A percentile compares a stretch with the other conserved stretches of the same genome.
These are phyloP conservation scores for Cassiopea xamachana DNA, from an alignment of 30 jellyfish, hydroid and myxozoan species.

Conservation along the genomic window DNA sequence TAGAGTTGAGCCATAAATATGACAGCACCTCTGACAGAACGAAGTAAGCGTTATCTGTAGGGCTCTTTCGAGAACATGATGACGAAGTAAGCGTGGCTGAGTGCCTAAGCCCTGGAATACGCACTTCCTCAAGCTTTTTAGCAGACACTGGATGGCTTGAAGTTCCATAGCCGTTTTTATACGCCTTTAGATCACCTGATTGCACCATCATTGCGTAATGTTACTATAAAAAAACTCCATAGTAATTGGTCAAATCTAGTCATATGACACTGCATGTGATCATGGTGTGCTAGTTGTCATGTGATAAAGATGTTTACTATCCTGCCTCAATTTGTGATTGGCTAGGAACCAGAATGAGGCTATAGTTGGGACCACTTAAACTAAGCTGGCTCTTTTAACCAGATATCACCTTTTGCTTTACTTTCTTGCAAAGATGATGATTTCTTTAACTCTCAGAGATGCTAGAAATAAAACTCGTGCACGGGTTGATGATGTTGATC, in stretches of 20 bases:
- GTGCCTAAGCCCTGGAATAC: slow-evolving; percentile 2
- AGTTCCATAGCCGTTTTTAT: not conserved
- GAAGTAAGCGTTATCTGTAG: slow-evolving; percentile 78
- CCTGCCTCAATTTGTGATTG: no score
- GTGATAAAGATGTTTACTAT: no score
- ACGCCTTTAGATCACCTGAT: not conserved
- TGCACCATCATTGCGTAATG: not conserved
- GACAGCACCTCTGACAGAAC: slow-evolving; percentile 62
- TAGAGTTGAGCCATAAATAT: slow-evolving; percentile 71
- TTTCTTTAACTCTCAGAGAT: slow-evolving; percentile 40
- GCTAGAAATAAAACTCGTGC: slow-evolving; percentile 25
- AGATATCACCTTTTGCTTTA: no score
- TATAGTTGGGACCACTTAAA: no score
- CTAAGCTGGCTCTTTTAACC: no score
- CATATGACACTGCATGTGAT: not conserved
- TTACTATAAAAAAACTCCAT: not conserved
- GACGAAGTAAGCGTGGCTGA: slow-evolving; percentile 61
- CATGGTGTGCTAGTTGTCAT: no score
- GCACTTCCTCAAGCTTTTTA: not conserved
- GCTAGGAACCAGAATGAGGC: no score
- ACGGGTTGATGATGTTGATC: slow-evolving; percentile 41
- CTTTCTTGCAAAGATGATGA: slow-evolving; percentile 4
- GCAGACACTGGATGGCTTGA: not conserved
- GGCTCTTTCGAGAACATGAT: slow-evolving; percentile 67
- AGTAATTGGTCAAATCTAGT: not conserved